Evolutionary conservation across 2,797 vertebrate genomes (phyloP).

Genomic region (Clarias fuscus): DNA sequence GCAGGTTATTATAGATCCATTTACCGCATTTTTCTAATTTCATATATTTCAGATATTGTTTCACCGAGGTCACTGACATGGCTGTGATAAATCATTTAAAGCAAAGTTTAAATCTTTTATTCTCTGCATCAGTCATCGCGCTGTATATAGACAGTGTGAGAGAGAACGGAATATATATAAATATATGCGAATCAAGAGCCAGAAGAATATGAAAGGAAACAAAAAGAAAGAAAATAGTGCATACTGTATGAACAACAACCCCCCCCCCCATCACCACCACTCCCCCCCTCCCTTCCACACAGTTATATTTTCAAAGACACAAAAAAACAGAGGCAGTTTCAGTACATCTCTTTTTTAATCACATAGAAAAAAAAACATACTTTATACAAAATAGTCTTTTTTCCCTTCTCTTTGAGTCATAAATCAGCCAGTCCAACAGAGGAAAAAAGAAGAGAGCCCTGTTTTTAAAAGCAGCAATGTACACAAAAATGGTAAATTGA

Average conservation of each 20-base stretch:
- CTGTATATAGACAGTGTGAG: neutral
- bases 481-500: conserved; percentile 46
- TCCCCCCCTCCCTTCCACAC: neutral
- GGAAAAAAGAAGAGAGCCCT: conserved; percentile 40
- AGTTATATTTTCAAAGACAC: conserved; percentile 13
- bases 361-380: conserved; percentile 54
- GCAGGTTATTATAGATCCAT: neutral
- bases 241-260: conserved; percentile 4
- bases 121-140: neutral
- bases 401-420: conserved; percentile 41
- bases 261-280: neutral
- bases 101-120: neutral
- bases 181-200: neutral
- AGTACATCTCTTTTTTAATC: conserved; percentile 60
- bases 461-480: conserved; percentile 55
- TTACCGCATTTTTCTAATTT: conserved; percentile 17
- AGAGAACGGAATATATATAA: neutral
- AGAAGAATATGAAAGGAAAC: neutral
- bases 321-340: conserved; percentile 33
- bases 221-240: neutral
- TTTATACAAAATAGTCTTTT: conserved; percentile 61
- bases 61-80: neutral
- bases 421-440: conserved; percentile 51
- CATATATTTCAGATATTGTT: neutral
- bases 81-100: conserved; percentile 7